Evolutionary conservation across 2,113 vertebrate genomes (phyloP).

Genomic region (Plestiodon gilberti): DNA sequence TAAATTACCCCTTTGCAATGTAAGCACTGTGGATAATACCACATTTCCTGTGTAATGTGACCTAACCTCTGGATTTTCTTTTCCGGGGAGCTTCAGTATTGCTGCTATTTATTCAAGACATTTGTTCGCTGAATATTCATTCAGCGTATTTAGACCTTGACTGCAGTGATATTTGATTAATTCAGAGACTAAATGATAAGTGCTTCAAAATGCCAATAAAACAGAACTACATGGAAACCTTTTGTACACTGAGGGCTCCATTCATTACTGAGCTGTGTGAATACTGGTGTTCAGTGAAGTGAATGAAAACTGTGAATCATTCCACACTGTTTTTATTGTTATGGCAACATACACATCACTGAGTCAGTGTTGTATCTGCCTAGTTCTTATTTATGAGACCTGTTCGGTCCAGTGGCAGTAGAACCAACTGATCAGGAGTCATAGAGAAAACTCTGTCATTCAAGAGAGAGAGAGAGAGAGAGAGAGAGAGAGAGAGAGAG

Average conservation of each 20-base stretch:
- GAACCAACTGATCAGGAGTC: neutral
- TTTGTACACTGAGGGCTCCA: slow-evolving; percentile 32
- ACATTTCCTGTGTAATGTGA: slow-evolving; percentile 57
- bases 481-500: too few relatives aligned
- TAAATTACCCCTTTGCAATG: slow-evolving; percentile 44
- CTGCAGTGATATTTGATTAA: slow-evolving; percentile 61
- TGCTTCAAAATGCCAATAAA: slow-evolving; percentile 54
- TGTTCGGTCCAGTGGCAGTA: slow-evolving; percentile 13
- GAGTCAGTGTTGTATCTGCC: slow-evolving; percentile 24
- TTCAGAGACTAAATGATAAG: slow-evolving; percentile 57
- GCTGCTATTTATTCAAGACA: slow-evolving; percentile 46
- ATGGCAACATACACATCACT: slow-evolving; percentile 45
- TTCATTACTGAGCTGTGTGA: slow-evolving; percentile 49
- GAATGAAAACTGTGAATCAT: slow-evolving; percentile 52
- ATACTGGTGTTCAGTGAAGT: slow-evolving; percentile 9
- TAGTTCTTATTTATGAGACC: slow-evolving; percentile 37
- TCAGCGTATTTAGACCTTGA: slow-evolving; percentile 51
- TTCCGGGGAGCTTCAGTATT: slow-evolving; percentile 52
- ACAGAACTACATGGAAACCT: slow-evolving; percentile 2
- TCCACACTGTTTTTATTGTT: slow-evolving; percentile 46
- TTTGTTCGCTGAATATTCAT: slow-evolving; percentile 62
- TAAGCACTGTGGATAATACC: slow-evolving; percentile 61
- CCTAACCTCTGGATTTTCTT: slow-evolving; percentile 38
- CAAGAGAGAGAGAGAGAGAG: rapidly evolving
- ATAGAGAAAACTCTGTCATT: slow-evolving; percentile 23